phyloP scores from a whole-genome alignment of 2,113 vertebrate species.

The Pungitius pungitius region DNA sequence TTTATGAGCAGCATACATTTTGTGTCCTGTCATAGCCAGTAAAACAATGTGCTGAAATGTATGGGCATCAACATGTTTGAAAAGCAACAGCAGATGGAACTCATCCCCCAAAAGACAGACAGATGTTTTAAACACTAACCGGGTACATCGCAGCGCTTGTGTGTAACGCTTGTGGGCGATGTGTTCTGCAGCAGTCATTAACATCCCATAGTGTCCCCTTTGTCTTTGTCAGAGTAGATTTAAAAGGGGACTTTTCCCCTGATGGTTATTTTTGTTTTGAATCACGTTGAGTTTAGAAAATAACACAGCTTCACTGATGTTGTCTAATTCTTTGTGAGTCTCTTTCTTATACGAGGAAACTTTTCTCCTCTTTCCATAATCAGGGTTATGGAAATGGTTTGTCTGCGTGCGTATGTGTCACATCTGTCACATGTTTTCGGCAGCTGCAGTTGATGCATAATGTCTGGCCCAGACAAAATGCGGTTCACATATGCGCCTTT shows the following conservation, averaged over 20 bases:
- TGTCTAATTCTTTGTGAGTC: slow-evolving; percentile 5
- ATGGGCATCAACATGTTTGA: slow-evolving; percentile 10
- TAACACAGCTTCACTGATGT: background rate
- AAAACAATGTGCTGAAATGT: slow-evolving; percentile 14
- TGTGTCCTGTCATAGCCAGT: slow-evolving; percentile 1
- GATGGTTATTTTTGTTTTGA: too few relatives aligned
- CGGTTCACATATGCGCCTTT: slow-evolving; percentile 48
- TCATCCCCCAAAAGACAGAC: background rate
- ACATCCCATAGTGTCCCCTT: background rate
- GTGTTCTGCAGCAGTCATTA: background rate
- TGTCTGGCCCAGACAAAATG: slow-evolving; percentile 56
- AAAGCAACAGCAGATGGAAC: slow-evolving; percentile 12
- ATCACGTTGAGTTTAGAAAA: background rate
- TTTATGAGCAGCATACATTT: slow-evolving; percentile 11
- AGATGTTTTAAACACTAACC: slow-evolving; percentile 14
- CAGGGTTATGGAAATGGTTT: slow-evolving; percentile 18
- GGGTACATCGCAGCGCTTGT: background rate
- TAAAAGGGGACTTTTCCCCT: background rate
- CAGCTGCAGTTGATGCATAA: slow-evolving; percentile 68
- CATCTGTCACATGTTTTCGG: slow-evolving; percentile 70
- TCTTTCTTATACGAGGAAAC: slow-evolving; percentile 29
- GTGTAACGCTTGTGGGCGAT: background rate
- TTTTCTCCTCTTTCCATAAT: slow-evolving; percentile 6
- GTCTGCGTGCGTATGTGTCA: slow-evolving; percentile 52
- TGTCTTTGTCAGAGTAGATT: background rate